Evolutionary conservation across 2,797 vertebrate species (phyloP).

Genomic region (Agapornis canus): DNA sequence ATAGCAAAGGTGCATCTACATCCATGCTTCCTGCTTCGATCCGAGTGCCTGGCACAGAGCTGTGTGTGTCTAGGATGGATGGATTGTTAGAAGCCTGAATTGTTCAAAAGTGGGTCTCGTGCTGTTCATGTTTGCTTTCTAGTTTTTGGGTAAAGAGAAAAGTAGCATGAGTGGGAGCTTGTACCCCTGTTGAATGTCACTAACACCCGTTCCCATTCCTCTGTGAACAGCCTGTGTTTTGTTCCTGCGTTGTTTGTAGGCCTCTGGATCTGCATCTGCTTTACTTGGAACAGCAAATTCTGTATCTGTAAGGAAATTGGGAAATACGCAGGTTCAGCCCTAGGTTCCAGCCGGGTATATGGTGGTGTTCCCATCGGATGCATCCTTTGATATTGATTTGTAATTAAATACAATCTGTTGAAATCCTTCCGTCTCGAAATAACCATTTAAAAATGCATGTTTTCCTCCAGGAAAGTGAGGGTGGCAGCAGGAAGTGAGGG

Average conservation of each 20-base stretch:
- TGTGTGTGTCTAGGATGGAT: neutral
- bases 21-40: neutral
- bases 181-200: neutral
- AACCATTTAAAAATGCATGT: constrained; percentile 66
- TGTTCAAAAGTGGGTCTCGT: neutral
- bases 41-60: neutral
- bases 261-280: rapidly evolving
- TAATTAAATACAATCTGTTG: constrained; percentile 72
- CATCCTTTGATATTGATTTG: constrained; percentile 69
- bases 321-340: neutral
- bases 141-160: constrained; percentile 5
- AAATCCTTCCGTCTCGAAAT: constrained; percentile 59
- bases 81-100: neutral
- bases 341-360: neutral
- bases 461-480: constrained; percentile 48
- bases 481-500: constrained; percentile 36
- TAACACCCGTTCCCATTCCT: neutral
- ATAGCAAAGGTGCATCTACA: neutral
- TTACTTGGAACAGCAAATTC: neutral
- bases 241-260: neutral
- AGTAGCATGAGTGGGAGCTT: neutral
- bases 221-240: neutral
- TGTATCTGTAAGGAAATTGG: constrained; percentile 38
- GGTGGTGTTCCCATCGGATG: constrained; percentile 50
- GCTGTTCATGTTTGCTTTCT: neutral